Evolutionary conservation across 2,888 invertebrate genomes (phyloP), one percentile per base, ranked within the genome.

Genomic region (Ophion slaviceki): DNA sequence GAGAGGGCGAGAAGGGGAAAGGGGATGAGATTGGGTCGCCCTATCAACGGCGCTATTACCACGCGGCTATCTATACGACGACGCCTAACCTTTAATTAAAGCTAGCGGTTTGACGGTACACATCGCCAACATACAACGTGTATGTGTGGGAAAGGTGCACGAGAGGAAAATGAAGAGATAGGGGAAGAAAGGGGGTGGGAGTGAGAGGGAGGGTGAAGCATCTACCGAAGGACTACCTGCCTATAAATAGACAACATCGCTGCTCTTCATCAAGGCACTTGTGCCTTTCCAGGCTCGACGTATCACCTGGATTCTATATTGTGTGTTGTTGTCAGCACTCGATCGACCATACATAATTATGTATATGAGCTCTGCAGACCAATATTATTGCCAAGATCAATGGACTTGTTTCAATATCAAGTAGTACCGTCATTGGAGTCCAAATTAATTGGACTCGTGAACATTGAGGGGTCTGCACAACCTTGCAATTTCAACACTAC

Each of bases 51-150:
- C 5, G 36, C 67, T 68, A 62, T 75, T 45, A 59, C 75, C 75
- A 61, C 79, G 67, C 57, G 68, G 80, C 85, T 75, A 76, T 82
- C 79, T 72, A 68, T 71, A 70, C 62, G 76, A 78, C 84, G 66
- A 81, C 78, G 85, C 59, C 79, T 75, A 79, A 80, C 80, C 86
- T 75, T 83, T 86, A 74, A 83, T 86, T 82, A 86, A 86, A 77
- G 77, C 80, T 74, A 70, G 57, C 67, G 57, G 74, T 79, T 82
- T 79, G 82, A 82, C 66, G 82, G 82, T 80, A 82, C 77, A 61
- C 80, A 75, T 81, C 61, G 17, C 8, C 36, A 17, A 59, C 59
- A 32, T 47, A 14, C 47, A 59, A 36, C 61, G 80, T 71, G 57
- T 47, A 77, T 59, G 77, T 20, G 20, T 20, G 76, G 66, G 36